Evolutionary conservation across 1,140 invertebrate genomes (phyloP).

Genomic region (Neodiprion fabricii): DNA sequence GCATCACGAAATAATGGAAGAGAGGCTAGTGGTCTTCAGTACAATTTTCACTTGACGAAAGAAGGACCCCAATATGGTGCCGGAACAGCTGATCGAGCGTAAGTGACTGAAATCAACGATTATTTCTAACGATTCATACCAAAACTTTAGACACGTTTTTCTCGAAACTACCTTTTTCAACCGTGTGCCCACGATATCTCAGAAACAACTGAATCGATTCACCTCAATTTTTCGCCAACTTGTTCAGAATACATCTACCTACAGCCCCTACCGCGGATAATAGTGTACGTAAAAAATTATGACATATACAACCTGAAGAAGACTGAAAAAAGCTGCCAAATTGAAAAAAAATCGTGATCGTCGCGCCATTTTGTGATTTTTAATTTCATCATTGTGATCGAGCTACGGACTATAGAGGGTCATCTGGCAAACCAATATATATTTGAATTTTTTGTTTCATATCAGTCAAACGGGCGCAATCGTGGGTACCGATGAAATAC

Average conservation of each 20-base stretch:
- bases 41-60: not conserved
- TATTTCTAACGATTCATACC: conserved; percentile 2
- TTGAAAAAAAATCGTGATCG: not conserved
- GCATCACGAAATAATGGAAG: not conserved
- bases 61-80: conserved; percentile 8
- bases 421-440: conserved; percentile 6
- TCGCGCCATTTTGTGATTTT: conserved; percentile 3
- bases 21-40: not conserved
- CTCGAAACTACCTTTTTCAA: not conserved
- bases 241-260: conserved; percentile 6
- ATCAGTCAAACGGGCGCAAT: conserved; percentile 8
- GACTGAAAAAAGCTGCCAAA: conserved; percentile 11
- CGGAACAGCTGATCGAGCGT: conserved; percentile 11
- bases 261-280: conserved; percentile 11
- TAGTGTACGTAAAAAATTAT: conserved; percentile 8
- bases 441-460: not conserved
- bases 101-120: conserved; percentile 5
- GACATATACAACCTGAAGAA: not conserved
- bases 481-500: not conserved
- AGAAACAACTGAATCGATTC: not conserved
- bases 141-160: conserved; percentile 1
- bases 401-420: not conserved
- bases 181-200: not conserved
- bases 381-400: not conserved
- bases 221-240: not conserved